phyloP scores from a whole-genome alignment of 2,888 invertebrate genomes.

The Anodontia alba region DNA sequence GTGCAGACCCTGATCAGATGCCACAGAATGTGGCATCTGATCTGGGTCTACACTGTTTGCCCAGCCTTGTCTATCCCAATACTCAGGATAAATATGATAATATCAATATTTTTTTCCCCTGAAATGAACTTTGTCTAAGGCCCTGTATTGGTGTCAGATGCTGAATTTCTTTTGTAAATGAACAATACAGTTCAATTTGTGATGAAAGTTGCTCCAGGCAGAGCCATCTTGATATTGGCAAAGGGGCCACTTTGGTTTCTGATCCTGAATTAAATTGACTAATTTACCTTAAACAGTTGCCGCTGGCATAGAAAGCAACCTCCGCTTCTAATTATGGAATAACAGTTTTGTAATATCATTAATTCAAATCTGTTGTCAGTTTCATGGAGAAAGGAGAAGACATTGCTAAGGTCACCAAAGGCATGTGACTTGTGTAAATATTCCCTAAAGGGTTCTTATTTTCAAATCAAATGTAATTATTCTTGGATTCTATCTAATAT shows the following conservation, averaged over 20 bases:
- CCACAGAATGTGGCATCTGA: too few relatives aligned
- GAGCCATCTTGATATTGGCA: constrained; percentile 31
- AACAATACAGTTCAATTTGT: constrained; percentile 23
- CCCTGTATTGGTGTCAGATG: background rate
- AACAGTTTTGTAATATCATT: constrained; percentile 1
- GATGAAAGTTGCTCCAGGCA: constrained; percentile 41
- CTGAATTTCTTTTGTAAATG: background rate
- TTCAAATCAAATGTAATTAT: background rate
- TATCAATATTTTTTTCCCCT: too few relatives aligned
- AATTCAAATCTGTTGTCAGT: background rate
- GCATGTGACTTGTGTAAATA: constrained; percentile 4
- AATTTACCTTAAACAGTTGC: constrained; percentile 42
- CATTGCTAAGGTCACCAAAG: background rate
- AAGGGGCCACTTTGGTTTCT: constrained; percentile 31
- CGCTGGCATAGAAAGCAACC: background rate
- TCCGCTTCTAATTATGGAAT: background rate
- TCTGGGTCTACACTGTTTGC: too few relatives aligned
- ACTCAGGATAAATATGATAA: too few relatives aligned
- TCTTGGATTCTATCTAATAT: background rate
- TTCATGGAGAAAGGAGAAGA: background rate
- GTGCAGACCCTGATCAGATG: too few relatives aligned
- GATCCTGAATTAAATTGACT: constrained; percentile 50
- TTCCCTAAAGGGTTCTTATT: background rate
- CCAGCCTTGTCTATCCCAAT: too few relatives aligned
- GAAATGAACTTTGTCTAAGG: too few relatives aligned